phyloP scores from a whole-genome alignment of 2,888 invertebrate genomes.

The Tridacna crocea region DNA sequence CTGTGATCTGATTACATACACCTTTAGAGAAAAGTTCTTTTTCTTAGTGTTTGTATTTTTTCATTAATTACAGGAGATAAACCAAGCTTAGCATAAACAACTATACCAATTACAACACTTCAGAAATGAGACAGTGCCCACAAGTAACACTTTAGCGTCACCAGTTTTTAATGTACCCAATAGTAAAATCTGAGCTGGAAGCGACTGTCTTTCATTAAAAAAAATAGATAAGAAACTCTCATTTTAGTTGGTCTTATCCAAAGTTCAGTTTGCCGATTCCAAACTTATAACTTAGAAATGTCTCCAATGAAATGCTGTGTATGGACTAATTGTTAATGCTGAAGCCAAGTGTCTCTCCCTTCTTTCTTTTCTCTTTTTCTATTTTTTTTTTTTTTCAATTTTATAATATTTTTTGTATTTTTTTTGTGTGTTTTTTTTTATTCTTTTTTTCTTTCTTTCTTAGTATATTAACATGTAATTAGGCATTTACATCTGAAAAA shows the following conservation, averaged over 20 bases:
- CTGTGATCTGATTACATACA: slow-evolving; percentile 3
- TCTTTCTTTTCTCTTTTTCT: slow-evolving; percentile 4
- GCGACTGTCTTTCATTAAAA: too few relatives aligned
- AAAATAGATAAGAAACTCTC: not conserved
- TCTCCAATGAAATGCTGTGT: not conserved
- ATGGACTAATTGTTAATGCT: not conserved
- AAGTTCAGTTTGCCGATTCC: slow-evolving; percentile 27
- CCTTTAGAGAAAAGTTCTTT: not conserved
- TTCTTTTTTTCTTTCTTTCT: not conserved
- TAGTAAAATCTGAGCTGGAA: too few relatives aligned
- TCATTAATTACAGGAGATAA: not conserved
- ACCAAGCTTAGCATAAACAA: not conserved
- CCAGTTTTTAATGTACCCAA: too few relatives aligned
- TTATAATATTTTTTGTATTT: not conserved
- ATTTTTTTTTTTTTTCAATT: not conserved
- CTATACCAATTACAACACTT: not conserved
- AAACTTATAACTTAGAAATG: not conserved
- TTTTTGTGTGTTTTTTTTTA: not conserved
- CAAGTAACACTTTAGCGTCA: not conserved
- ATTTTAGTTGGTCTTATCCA: not conserved
- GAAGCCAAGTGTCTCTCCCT: not conserved
- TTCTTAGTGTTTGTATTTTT: not conserved
- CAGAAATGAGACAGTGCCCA: not conserved
- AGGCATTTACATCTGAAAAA: slow-evolving; percentile 7
- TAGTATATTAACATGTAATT: slow-evolving; percentile 13